Conservation (phyloP, 2,888 invertebrate species). For the Cephus nigrinus region DNA sequence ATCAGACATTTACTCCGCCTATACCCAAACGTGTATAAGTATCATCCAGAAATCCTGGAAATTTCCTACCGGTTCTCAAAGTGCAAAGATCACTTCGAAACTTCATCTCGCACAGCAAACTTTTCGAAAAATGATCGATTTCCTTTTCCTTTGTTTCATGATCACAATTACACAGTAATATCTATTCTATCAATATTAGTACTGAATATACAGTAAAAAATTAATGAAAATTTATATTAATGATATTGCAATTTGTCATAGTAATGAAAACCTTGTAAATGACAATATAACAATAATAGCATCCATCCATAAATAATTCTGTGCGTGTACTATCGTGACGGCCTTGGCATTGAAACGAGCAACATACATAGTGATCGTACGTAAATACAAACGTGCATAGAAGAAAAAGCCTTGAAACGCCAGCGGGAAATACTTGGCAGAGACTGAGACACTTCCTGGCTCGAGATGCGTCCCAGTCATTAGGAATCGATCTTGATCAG, state of each 20-base stretch:
- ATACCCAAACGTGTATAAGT: not conserved
- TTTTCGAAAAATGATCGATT: no score
- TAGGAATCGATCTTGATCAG: not conserved
- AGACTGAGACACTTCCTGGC: not conserved
- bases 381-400: not conserved
- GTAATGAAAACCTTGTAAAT: not conserved
- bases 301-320: not conserved
- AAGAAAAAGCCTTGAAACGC: not conserved
- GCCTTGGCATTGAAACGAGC: not conserved
- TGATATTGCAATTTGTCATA: not conserved
- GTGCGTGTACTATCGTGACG: not conserved
- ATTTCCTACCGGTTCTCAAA: not conserved
- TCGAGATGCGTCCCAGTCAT: not conserved
- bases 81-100: not conserved
- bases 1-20: not conserved
- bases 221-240: not conserved
- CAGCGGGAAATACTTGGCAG: constrained; percentile 1
- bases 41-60: not conserved
- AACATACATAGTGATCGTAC: not conserved
- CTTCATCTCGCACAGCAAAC: not conserved
- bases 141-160: not conserved
- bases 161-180: not conserved
- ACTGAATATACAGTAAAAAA: not conserved
- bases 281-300: not conserved
- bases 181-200: not conserved